These are phyloP conservation scores for Dicranocentrus wangi DNA, from an alignment of 2,888 invertebrate species.

Conservation along the genomic window DNA sequence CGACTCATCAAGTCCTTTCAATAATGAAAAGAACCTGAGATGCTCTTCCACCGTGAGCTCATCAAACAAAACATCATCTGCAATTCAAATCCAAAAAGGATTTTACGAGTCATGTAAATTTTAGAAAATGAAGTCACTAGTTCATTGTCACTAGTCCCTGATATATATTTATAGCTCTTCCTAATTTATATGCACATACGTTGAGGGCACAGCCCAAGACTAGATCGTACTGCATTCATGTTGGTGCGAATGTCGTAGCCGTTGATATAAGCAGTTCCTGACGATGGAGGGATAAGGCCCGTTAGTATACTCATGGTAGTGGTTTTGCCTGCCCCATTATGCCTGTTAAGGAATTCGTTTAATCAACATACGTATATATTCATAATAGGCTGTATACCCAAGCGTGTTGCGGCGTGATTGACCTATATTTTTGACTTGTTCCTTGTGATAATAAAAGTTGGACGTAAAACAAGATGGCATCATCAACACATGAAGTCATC, in stretches of 20 bases:
- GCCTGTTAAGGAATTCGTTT: constrained; percentile 74
- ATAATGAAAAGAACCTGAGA: constrained; percentile 85
- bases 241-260: constrained; percentile 75
- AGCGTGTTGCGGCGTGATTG: not conserved
- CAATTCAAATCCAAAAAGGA: no score
- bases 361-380: no score
- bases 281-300: constrained; percentile 80
- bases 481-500: constrained; percentile 6
- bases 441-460: constrained; percentile 11
- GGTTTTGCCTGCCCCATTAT: constrained; percentile 90
- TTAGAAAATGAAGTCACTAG: constrained; percentile 53
- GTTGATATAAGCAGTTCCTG: constrained; percentile 83
- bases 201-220: constrained; percentile 61
- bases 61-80: constrained; percentile 85
- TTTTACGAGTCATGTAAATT: constrained; percentile 29
- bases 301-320: constrained; percentile 82
- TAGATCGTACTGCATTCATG: constrained; percentile 56
- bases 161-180: not conserved
- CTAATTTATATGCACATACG: constrained; percentile 49
- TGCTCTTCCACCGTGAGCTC: constrained; percentile 89
- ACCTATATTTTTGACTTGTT: constrained; percentile 39
- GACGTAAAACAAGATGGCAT: constrained; percentile 6
- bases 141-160: constrained; percentile 37
- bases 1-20: constrained; percentile 79
- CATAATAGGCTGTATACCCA: no score